These are phyloP conservation scores for Tuta absoluta DNA, from an alignment of 2,888 invertebrate species.

Conservation along the genomic window DNA sequence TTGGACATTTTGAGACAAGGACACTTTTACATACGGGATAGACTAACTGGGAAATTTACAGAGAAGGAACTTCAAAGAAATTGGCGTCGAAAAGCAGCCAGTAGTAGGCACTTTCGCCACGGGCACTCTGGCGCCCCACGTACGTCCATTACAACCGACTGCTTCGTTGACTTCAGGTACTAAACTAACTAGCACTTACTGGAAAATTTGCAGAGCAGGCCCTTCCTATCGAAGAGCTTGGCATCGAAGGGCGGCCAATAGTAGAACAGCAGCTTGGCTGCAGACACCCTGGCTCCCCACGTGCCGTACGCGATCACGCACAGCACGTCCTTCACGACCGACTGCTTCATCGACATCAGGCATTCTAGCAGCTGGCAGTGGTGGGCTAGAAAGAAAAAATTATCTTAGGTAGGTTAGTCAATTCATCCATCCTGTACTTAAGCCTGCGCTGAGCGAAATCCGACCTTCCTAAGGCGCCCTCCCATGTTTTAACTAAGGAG, in stretches of 20 bases:
- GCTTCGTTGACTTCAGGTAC: background rate
- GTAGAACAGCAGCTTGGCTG: conserved; percentile 97
- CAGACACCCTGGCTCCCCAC: conserved; percentile 94
- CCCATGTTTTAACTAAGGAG: too few relatives aligned
- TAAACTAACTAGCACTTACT: conserved; percentile 70
- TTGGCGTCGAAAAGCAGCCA: conserved; percentile 99
- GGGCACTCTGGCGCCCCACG: conserved; percentile 94
- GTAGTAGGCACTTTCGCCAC: conserved; percentile 98
- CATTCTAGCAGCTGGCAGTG: conserved; percentile 98
- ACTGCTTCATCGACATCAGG: conserved; percentile 95
- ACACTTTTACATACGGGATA: background rate
- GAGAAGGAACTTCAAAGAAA: conserved; percentile 93
- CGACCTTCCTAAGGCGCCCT: too few relatives aligned
- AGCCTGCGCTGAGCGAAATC: too few relatives aligned
- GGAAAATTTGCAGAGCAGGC: conserved; percentile 92
- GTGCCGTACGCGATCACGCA: conserved; percentile 99
- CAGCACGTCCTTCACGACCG: conserved; percentile 95
- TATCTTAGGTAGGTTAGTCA: too few relatives aligned
- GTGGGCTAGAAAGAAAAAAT: conserved; percentile 84
- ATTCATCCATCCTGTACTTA: too few relatives aligned
- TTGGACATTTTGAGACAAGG: too few relatives aligned
- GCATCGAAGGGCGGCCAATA: conserved; percentile 99
- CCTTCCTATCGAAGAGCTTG: conserved; percentile 93
- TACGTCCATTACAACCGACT: conserved; percentile 50
- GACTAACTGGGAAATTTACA: conserved; percentile 77